A percentile compares a stretch with the other conserved stretches of the same genome.
phyloP scores from a whole-genome alignment of 2,888 invertebrate genomes.

The Hypercompe scribonia region DNA sequence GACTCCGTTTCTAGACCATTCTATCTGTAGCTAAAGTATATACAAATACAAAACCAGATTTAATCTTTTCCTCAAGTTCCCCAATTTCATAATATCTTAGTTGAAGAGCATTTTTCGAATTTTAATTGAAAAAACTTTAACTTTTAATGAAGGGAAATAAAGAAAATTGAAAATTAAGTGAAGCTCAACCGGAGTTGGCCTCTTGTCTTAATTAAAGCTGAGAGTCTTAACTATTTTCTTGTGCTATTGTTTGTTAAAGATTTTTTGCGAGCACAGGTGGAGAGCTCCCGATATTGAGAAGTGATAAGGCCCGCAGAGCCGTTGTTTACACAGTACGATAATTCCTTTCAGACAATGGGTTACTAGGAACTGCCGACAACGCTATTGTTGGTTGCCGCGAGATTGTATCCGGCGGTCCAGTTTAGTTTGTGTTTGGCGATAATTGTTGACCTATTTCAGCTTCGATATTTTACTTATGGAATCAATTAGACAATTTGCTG shows the following conservation, averaged over 20 bases:
- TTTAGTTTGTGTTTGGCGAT: not conserved
- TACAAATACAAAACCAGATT: constrained; percentile 42
- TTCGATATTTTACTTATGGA: not conserved
- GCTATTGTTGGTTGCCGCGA: constrained; percentile 12
- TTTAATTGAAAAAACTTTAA: constrained; percentile 75
- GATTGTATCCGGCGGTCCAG: constrained; percentile 5
- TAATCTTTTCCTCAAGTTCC: constrained; percentile 31
- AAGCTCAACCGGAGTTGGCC: constrained; percentile 41
- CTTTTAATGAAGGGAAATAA: constrained; percentile 73
- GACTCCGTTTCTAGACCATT: not conserved
- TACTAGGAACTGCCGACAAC: not conserved
- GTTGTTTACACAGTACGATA: constrained; percentile 28
- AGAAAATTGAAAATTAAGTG: constrained; percentile 61
- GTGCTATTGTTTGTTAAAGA: constrained; percentile 59
- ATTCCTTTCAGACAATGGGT: constrained; percentile 23
- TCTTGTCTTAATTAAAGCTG: constrained; percentile 66
- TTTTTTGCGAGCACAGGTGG: constrained; percentile 31
- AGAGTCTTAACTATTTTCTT: constrained; percentile 60
- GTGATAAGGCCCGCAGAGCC: constrained; percentile 35
- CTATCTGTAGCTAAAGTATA: constrained; percentile 19
- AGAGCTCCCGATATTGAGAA: constrained; percentile 37
- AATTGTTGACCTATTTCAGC: constrained; percentile 1
- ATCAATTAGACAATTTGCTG: not conserved
- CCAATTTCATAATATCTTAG: constrained; percentile 40
- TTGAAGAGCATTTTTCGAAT: constrained; percentile 51